Conservation (phyloP, 2,113 vertebrate species). For the Ia io region DNA sequence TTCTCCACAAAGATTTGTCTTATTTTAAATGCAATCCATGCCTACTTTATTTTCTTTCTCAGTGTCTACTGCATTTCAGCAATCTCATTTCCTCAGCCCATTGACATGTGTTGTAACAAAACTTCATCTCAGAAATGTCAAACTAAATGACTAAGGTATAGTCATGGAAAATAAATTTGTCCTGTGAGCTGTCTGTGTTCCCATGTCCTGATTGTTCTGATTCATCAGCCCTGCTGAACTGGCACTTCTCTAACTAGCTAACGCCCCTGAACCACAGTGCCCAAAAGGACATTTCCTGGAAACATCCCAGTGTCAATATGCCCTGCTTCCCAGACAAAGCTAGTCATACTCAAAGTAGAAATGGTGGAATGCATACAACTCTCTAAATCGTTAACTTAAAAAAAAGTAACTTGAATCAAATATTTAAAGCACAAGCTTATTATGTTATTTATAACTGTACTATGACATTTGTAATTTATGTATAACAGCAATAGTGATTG, state of each 20-base stretch:
- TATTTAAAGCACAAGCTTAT: background rate
- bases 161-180: background rate
- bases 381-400: background rate
- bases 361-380: background rate
- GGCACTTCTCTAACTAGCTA: background rate
- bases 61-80: background rate
- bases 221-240: background rate
- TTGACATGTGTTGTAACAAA: slow-evolving; percentile 45
- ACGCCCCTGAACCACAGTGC: background rate
- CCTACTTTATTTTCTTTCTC: slow-evolving; percentile 7
- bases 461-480: background rate
- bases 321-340: background rate
- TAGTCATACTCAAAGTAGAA: background rate
- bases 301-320: background rate
- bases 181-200: background rate
- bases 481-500: background rate
- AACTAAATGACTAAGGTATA: slow-evolving; percentile 48
- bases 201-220: background rate
- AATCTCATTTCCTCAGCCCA: slow-evolving; percentile 12
- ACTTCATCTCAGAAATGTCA: slow-evolving; percentile 55
- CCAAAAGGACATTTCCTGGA: background rate
- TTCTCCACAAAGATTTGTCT: background rate
- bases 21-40: background rate
- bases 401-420: background rate
- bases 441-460: background rate